Base-by-base conservation (phyloP, 2,113 vertebrate genomes). In the Speoplatyrhinus poulsoni region DNA sequence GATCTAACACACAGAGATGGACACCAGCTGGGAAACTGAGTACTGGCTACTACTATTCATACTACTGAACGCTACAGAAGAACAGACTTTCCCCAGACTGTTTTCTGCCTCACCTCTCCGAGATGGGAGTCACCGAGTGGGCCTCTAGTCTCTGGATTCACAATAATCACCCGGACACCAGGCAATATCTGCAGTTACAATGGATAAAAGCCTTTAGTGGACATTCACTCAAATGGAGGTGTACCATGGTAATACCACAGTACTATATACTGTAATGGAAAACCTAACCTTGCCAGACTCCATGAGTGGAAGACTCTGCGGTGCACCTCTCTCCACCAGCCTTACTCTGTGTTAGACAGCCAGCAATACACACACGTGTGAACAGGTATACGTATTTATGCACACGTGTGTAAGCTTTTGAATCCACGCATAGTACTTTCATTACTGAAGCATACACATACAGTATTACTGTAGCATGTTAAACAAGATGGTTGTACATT, bases 101-200 rank as follows among this genome's bases (percentile, higher is more conserved):
- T 4, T 50, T 3, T 11, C 49, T 16, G 10, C 58, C 68, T 26
- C 62, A 91, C 90, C 87, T 99, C 97, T 76, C 97, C 97, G 8
- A 99, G 93, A 72, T 98, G 96, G 83, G 96, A 97, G 75, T 98
- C 97, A 71, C 97, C 96, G n/a, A 98, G 93, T 1, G 98, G 98
- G 16, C 97, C 97, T 88, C 94, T 95, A 6, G 97, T 99, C 87
- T 99, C 98, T 3, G 97, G 97, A 77, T 99, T 98, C 36, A 99
- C 97, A 50, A 99, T 99, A 69, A 99, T 94, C 55, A 99, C 98
- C 82, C 96, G 94, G 77, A 99, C 97, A 59, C 98, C 98, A 33
- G 97, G 98, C 67, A 99, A 86, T 67, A 99, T 99, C 98, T 99
- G 58, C 12, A 81, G 50, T 26, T 26, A 65, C 49, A 6, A 62